Percentiles rank a stretch among this genome's conserved stretches.
Conservation (phyloP, 37 sponge, comb jelly and placozoan genomes). For the Chondrilla cf. caribensis region DNA sequence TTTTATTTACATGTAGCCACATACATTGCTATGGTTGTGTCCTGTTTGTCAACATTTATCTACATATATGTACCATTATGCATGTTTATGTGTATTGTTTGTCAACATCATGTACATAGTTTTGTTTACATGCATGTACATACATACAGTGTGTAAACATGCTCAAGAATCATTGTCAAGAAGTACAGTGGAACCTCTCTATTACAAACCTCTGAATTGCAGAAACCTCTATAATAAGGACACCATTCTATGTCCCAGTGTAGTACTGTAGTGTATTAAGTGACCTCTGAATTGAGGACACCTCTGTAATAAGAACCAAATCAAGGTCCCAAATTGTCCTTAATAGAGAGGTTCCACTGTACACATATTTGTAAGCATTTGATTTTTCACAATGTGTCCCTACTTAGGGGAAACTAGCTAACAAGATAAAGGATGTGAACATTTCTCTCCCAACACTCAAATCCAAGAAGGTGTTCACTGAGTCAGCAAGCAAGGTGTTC, state of each 20-base stretch:
- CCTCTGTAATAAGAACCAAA: too few species aligned
- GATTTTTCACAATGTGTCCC: neutral
- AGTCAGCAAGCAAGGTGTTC: constrained; percentile 26
- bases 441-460: constrained; percentile 16
- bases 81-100: constrained; percentile 26
- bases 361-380: neutral
- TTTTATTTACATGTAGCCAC: neutral
- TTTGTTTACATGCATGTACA: too few species aligned
- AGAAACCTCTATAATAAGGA: too few species aligned
- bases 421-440: neutral
- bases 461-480: constrained; percentile 42
- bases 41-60: neutral
- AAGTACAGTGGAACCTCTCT: too few species aligned
- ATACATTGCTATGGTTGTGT: neutral
- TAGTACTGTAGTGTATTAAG: too few species aligned
- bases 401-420: neutral
- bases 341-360: too few species aligned
- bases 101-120: neutral
- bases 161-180: too few species aligned
- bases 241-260: too few species aligned
- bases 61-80: neutral
- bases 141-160: too few species aligned
- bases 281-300: too few species aligned
- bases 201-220: too few species aligned
- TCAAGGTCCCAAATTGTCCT: too few species aligned